A percentile compares a stretch with the other conserved stretches of the same genome.
Conservation (phyloP, 2,797 vertebrate genomes). For the Anomalospiza imberbis region DNA sequence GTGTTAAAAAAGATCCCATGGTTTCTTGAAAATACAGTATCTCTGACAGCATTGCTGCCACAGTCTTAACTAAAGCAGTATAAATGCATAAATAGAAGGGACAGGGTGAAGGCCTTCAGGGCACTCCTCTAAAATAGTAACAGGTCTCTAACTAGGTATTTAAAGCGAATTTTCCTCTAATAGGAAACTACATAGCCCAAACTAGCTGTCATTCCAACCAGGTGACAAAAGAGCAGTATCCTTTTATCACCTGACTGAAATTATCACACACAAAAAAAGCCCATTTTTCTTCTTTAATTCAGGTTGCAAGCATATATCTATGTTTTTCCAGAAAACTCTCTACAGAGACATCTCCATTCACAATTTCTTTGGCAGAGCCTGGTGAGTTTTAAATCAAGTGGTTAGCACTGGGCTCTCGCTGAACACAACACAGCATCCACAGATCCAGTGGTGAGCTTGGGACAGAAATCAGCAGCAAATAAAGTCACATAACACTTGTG, state of each 20-base stretch:
- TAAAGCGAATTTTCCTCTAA: neutral
- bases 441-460: neutral
- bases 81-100: conserved; percentile 51
- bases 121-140: conserved; percentile 17
- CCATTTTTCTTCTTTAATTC: neutral
- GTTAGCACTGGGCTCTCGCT: neutral
- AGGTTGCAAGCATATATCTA: neutral
- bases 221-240: neutral
- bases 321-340: neutral
- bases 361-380: neutral
- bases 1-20: neutral
- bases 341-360: neutral
- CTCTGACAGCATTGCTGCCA: conserved; percentile 8
- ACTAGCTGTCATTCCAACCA: neutral
- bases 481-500: neutral
- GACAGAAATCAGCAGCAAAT: neutral
- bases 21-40: conserved; percentile 17
- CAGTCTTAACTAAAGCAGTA: conserved; percentile 50
- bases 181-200: neutral
- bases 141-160: neutral
- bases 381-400: neutral
- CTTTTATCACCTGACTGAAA: neutral
- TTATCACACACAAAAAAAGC: neutral
- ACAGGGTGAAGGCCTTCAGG: neutral
- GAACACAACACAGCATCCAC: neutral